phyloP scores from a whole-genome alignment of 2,888 invertebrate genomes.

The Melanchra persicariae region DNA sequence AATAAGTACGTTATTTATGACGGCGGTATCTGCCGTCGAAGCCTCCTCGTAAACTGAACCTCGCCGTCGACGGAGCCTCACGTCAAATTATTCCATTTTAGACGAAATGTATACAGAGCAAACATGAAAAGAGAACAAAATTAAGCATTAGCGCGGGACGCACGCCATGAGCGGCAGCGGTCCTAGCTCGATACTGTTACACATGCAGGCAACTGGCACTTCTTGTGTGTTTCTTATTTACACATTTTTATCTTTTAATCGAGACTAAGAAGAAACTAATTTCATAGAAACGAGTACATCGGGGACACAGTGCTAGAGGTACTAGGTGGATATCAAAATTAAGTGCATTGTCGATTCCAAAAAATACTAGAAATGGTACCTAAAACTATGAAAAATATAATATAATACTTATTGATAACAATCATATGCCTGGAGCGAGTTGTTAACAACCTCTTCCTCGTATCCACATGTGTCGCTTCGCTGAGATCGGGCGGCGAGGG shows the following conservation, averaged over 20 bases:
- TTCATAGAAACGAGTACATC: too few species aligned
- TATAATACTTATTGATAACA: too few species aligned
- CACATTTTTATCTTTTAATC: background rate
- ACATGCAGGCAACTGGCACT: too few species aligned
- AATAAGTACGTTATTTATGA: slow-evolving; percentile 67
- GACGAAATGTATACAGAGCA: slow-evolving; percentile 89
- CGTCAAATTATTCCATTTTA: slow-evolving; percentile 89
- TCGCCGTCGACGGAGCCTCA: slow-evolving; percentile 80
- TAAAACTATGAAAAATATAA: background rate
- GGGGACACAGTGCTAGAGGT: too few species aligned
- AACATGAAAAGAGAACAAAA: slow-evolving; percentile 90
- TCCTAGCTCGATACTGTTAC: background rate
- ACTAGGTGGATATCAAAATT: background rate
- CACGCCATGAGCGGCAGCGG: slow-evolving; percentile 70
- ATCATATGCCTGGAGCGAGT: too few species aligned
- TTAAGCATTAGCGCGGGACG: slow-evolving; percentile 81
- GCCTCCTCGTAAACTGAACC: slow-evolving; percentile 71
- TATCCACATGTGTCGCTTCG: slow-evolving; percentile 48
- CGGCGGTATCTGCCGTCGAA: slow-evolving; percentile 44
- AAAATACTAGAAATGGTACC: background rate
- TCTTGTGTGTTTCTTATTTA: background rate
- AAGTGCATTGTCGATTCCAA: background rate
- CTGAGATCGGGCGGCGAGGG: slow-evolving; percentile 49
- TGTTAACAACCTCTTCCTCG: slow-evolving; percentile 53
- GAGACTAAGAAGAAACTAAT: background rate